Base-by-base conservation (phyloP, 2,113 vertebrate genomes). In the Colaptes auratus region DNA sequence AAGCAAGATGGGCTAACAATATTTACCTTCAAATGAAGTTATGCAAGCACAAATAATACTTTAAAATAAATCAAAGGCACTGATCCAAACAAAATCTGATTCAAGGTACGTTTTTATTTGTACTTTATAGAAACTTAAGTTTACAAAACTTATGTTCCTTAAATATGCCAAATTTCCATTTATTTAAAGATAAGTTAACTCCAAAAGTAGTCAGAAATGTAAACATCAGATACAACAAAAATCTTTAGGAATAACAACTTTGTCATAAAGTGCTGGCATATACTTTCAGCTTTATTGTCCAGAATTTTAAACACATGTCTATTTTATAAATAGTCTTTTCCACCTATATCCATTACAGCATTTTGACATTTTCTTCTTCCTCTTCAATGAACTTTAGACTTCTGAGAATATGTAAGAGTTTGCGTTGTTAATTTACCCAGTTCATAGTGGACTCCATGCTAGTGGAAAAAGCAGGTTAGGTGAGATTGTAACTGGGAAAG, bases 201-300 rank as follows among this genome's bases (percentile, higher is more conserved):
- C 92, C 77, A 48, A 60, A 96, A 95, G 80, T 50, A 92, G 9
- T 67, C 96, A 93, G 79, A 97, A 97, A 96, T 96, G 96, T 96
- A 97, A 97, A 97, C 96, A 95, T 80, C 75, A 76, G 87, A 89
- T 72, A 88, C 12, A 30, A 89, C 76, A 90, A 93, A 91, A 82
- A 87, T 64, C 42, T 92, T 89, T 81, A 63, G 55, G 30, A 80
- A 80, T 72, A 89, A 85, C 33, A 95, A 56, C 30, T 86, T 83
- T 78, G 21, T 72, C 12, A 35, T 92, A 81, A 95, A 96, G 95
- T 95, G 96, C 91, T 90, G 52, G 50, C 46, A 66, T 35, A 85
- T 31, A 9, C 36, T 81, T 94, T 90, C 75, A 86, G 44, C 19
- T 90, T 89, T 81, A 65, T 75, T 73, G 72, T 93, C 20, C 53